phyloP scores from a whole-genome alignment of 1,140 invertebrate species.

The Lepidostoma basale region DNA sequence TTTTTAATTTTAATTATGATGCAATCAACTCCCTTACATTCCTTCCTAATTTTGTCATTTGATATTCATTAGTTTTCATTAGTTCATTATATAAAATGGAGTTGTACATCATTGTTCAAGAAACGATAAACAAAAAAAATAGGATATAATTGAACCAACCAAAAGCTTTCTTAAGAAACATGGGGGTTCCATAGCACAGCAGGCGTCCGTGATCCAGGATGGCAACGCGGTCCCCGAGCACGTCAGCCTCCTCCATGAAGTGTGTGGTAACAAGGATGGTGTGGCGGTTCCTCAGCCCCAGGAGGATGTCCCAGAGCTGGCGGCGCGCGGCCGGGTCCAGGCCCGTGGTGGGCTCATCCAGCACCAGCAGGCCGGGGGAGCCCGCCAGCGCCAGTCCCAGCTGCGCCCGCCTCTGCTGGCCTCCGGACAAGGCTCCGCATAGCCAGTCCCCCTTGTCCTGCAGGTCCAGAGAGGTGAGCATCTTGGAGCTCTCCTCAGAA shows the following conservation, averaged over 20 bases:
- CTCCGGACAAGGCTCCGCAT: slow-evolving; percentile 59
- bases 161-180: slow-evolving; percentile 52
- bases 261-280: slow-evolving; percentile 95
- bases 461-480: slow-evolving; percentile 49
- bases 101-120: too few relatives aligned
- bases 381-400: slow-evolving; percentile 63
- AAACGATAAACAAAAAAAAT: not conserved
- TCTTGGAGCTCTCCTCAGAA: slow-evolving; percentile 40
- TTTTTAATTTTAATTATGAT: too few relatives aligned
- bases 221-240: slow-evolving; percentile 89
- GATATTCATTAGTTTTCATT: too few relatives aligned
- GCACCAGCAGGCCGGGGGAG: slow-evolving; percentile 67
- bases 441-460: slow-evolving; percentile 42
- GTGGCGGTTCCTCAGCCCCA: slow-evolving; percentile 51
- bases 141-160: slow-evolving; percentile 10
- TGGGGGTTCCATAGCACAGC: slow-evolving; percentile 68
- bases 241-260: slow-evolving; percentile 98
- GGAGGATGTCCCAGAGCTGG: slow-evolving; percentile 88
- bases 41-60: too few relatives aligned
- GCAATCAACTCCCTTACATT: too few relatives aligned
- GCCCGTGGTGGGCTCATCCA: slow-evolving; percentile 94
- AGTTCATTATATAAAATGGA: too few relatives aligned
- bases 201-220: slow-evolving; percentile 86
- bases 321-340: slow-evolving; percentile 92
- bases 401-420: slow-evolving; percentile 62